A percentile compares a stretch with the other conserved stretches of the same genome.
Evolutionary conservation across 2,888 invertebrate genomes (phyloP).

Genomic region (Machimus atricapillus): DNA sequence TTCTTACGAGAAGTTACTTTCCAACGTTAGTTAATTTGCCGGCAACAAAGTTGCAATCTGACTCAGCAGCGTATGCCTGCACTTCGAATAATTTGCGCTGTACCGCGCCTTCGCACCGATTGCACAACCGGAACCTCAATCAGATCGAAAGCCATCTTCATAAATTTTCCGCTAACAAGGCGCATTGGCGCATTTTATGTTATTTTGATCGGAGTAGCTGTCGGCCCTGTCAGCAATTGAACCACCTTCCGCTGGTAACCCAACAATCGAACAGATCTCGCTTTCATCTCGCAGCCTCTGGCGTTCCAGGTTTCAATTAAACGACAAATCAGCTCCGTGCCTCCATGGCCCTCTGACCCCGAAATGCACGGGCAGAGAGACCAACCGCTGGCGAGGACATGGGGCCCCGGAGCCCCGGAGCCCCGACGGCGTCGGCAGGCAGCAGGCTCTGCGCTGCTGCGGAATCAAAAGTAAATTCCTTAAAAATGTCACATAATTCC

Average conservation of each 20-base stretch:
- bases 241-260: constrained; percentile 7
- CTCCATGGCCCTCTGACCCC: constrained; percentile 22
- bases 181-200: constrained; percentile 3
- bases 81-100: neutral
- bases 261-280: constrained; percentile 7
- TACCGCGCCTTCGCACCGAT: neutral
- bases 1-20: neutral
- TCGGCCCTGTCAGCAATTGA: neutral
- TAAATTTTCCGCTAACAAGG: constrained; percentile 32
- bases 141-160: constrained; percentile 33
- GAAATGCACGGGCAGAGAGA: neutral
- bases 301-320: constrained; percentile 10
- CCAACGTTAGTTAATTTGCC: neutral
- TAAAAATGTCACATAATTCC: constrained; percentile 38
- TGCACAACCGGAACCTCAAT: constrained; percentile 17
- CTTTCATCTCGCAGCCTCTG: constrained; percentile 12
- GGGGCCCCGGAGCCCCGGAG: neutral
- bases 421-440: too few species aligned
- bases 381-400: constrained; percentile 3
- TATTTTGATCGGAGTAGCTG: neutral
- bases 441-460: neutral
- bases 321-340: constrained; percentile 24
- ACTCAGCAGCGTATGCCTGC: neutral
- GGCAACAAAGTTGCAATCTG: neutral
- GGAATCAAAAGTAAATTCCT: constrained; percentile 1